Evolutionary conservation across 1,140 invertebrate species (phyloP), one percentile per base, ranked within the genome.

Genomic region (Parapsyche elsis): DNA sequence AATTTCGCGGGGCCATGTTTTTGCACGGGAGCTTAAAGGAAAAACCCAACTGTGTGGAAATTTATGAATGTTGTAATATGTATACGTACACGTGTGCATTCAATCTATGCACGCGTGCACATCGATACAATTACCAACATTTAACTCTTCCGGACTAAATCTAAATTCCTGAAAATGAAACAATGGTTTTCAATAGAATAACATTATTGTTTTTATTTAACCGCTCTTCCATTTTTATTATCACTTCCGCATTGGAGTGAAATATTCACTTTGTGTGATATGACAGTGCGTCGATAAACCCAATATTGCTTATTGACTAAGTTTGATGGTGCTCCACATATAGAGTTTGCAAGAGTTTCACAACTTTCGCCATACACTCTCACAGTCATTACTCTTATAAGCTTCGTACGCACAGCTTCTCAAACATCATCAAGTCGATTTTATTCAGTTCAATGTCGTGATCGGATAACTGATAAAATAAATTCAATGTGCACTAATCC

Each of bases 241-340:
- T 4, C 30, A 38, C 30, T 7, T 38, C 7, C 30, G 1, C 30
- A 38, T 38, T 38, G 1, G 5, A 9, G 64, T 67, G 64, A 26
- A 67, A 67, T 67, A 67, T 67, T 67, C 64, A 67, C 23, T 67
- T 67, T 67, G 64, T 67, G 1, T 38, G 64, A 26, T 67, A 67
- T 67, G 64, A 67, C 64, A 67, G 64, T 67, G 64, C 64, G 23
- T 79, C 78, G 78, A 77, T 81, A 80, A 80, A 82, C 78, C 81
- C 74, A 82, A 82, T 80, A 78, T 79, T 82, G 71, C 59, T 82
- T 82, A 82, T 82, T 82, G 78, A 82, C 81, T 82, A 80, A 82
- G 81, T 82, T 80, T 82, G 77, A 82, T 80, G 64, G 77, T 59
- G 70, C 67, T 77, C 70, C 49, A 77, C 79, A 75, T 76, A 57